phyloP scores from a whole-genome alignment of 2,888 invertebrate species.

The Pseudoips prasinana region DNA sequence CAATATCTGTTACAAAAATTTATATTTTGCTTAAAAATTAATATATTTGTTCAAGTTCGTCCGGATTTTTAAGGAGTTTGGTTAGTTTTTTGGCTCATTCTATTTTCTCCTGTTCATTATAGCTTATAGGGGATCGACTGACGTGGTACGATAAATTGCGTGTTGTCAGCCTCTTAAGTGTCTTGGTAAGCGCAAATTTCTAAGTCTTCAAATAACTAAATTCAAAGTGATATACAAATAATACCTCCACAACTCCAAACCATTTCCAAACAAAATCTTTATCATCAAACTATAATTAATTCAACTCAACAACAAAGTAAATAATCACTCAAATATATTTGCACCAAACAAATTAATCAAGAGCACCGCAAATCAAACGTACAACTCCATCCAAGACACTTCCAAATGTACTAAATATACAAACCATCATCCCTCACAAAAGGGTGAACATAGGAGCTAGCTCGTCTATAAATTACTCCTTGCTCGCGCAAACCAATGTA shows the following conservation, averaged over 20 bases:
- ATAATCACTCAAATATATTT: conserved; percentile 23
- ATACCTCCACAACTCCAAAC: background rate
- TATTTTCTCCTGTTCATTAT: too few relatives aligned
- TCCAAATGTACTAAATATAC: conserved; percentile 27
- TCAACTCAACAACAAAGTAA: conserved; percentile 16
- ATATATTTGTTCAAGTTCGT: too few relatives aligned
- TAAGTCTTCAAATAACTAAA: background rate
- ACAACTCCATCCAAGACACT: conserved; percentile 18
- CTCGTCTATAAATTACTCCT: conserved; percentile 57
- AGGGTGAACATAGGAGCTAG: conserved; percentile 24
- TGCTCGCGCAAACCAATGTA: conserved; percentile 36
- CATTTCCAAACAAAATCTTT: too few relatives aligned
- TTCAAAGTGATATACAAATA: background rate
- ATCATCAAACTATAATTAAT: conserved; percentile 8
- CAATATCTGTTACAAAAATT: too few relatives aligned
- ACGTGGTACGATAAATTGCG: too few relatives aligned
- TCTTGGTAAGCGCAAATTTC: too few relatives aligned
- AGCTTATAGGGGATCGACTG: too few relatives aligned
- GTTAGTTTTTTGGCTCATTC: too few relatives aligned
- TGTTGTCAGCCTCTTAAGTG: too few relatives aligned
- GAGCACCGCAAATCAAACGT: conserved; percentile 30
- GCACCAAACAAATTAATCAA: conserved; percentile 28
- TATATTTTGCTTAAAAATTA: too few relatives aligned
- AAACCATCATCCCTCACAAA: conserved; percentile 29
- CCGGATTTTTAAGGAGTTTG: too few relatives aligned